Percentiles rank a stretch among this genome's conserved stretches.
phyloP scores from a whole-genome alignment of 2,113 vertebrate species.

The Triplophysa siluroides region DNA sequence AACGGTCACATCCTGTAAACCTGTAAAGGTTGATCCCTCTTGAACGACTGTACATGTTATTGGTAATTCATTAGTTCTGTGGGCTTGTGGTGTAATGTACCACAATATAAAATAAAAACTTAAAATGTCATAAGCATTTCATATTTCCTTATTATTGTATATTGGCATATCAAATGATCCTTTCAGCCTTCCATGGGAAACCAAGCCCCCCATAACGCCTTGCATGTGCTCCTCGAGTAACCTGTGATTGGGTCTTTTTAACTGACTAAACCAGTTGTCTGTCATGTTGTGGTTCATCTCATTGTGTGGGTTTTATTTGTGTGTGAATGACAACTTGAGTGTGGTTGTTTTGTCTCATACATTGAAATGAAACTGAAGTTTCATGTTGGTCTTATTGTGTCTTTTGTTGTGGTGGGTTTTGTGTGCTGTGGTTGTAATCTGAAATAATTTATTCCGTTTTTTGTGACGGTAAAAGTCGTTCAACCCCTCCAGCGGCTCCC shows the following conservation, averaged over 20 bases:
- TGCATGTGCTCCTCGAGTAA: slow-evolving; percentile 63
- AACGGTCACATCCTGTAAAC: background rate
- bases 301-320: slow-evolving; percentile 35
- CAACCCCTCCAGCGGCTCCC: background rate
- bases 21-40: no score
- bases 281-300: slow-evolving; percentile 16
- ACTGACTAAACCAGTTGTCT: slow-evolving; percentile 41
- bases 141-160: no score
- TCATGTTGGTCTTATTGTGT: slow-evolving; percentile 35
- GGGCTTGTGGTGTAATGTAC: no score
- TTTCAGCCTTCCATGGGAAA: slow-evolving; percentile 64
- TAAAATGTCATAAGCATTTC: no score
- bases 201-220: slow-evolving; percentile 22
- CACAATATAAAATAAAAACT: no score
- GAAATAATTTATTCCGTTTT: background rate
- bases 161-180: slow-evolving; percentile 45
- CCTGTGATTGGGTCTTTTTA: slow-evolving; percentile 13
- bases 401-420: background rate
- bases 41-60: no score
- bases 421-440: background rate
- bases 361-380: slow-evolving; percentile 22
- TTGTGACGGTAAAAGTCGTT: background rate
- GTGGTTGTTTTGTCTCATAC: slow-evolving; percentile 33
- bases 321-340: slow-evolving; percentile 40
- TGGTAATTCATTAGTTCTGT: no score